Evolutionary conservation across 2,888 invertebrate species (phyloP).

Genomic region (Physocephala rufipes): DNA sequence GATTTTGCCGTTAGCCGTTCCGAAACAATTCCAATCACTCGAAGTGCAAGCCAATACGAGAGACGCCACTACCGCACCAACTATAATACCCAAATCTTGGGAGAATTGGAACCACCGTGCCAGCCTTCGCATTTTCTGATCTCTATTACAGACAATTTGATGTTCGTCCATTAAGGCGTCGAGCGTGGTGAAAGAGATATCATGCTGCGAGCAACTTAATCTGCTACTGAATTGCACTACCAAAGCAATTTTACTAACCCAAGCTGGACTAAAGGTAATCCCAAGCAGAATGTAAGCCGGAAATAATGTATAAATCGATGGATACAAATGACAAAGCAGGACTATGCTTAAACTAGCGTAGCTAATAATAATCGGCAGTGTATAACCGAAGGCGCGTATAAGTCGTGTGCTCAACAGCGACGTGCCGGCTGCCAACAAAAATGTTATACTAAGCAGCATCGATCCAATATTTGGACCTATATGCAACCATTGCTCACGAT

Average conservation of each 20-base stretch:
- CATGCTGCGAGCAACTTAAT: constrained; percentile 63
- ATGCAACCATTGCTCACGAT: constrained; percentile 63
- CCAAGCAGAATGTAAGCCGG: constrained; percentile 71
- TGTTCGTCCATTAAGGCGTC: constrained; percentile 62
- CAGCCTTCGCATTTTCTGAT: constrained; percentile 67
- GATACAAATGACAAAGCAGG: constrained; percentile 71
- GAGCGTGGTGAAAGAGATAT: constrained; percentile 49
- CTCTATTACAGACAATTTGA: constrained; percentile 63
- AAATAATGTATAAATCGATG: constrained; percentile 68
- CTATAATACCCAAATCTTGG: constrained; percentile 70
- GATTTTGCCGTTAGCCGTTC: constrained; percentile 16
- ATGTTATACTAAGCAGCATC: constrained; percentile 71
- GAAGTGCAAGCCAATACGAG: constrained; percentile 65
- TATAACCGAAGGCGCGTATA: constrained; percentile 68
- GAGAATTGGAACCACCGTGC: constrained; percentile 69
- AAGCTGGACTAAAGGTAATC: constrained; percentile 67
- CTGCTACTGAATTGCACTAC: constrained; percentile 62
- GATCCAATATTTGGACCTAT: constrained; percentile 69
- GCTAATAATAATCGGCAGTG: constrained; percentile 66
- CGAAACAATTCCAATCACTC: constrained; percentile 57
- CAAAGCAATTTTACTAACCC: constrained; percentile 60
- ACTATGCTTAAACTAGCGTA: constrained; percentile 71
- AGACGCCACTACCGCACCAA: constrained; percentile 69
- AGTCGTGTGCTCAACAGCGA: constrained; percentile 68
- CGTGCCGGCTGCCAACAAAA: constrained; percentile 71